A percentile compares a stretch with the other conserved stretches of the same genome.
Conservation (phyloP, 2,888 invertebrate genomes). For the Xestoiulus laeticollis region DNA sequence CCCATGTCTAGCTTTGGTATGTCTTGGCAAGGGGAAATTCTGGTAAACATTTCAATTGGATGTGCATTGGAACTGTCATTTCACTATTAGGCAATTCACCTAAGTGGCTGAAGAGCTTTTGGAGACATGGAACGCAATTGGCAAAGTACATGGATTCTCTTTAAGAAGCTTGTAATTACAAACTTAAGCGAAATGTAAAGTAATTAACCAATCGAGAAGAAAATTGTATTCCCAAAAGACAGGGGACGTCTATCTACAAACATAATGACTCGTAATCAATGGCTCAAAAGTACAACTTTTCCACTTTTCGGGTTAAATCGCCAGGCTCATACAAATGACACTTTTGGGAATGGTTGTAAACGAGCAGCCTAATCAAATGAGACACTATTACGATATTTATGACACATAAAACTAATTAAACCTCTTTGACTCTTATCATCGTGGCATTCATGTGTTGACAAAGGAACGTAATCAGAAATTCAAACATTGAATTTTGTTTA, state of each 20-base stretch:
- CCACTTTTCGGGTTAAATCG: neutral
- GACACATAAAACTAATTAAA: neutral
- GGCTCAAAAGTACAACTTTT: too few relatives aligned
- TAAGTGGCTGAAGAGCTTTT: too few relatives aligned
- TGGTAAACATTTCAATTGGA: neutral
- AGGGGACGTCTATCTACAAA: too few relatives aligned
- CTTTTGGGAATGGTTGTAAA: neutral
- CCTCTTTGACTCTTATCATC: neutral
- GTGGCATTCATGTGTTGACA: neutral
- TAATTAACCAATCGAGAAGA: too few relatives aligned
- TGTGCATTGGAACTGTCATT: neutral
- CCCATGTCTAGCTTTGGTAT: neutral
- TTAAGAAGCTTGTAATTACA: too few relatives aligned
- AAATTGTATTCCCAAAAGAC: too few relatives aligned
- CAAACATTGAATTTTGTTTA: neutral
- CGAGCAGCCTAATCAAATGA: neutral
- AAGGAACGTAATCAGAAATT: neutral
- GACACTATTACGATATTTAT: neutral
- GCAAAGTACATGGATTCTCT: too few relatives aligned
- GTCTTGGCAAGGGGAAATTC: neutral
- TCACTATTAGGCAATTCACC: too few relatives aligned
- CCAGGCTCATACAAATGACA: neutral
- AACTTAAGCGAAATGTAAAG: too few relatives aligned
- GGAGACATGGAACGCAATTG: too few relatives aligned
- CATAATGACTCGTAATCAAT: too few relatives aligned